These are phyloP conservation scores for Myrmecobius fasciatus DNA, from an alignment of 2,113 vertebrate genomes.

Conservation along the genomic window DNA sequence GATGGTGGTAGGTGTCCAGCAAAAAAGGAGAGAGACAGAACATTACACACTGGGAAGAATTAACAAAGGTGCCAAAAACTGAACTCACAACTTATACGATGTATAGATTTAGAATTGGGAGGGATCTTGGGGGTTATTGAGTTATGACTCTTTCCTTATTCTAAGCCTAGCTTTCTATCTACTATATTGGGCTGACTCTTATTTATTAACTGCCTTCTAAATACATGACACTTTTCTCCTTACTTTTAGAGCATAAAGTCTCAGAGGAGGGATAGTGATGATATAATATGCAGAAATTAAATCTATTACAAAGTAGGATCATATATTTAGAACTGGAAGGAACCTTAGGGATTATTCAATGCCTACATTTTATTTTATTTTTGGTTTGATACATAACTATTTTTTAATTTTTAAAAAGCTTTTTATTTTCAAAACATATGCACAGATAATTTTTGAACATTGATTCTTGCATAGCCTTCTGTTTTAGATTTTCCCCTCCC, in stretches of 20 bases:
- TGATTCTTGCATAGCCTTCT: too few relatives aligned
- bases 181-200: neutral
- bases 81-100: neutral
- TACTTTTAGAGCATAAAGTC: neutral
- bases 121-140: neutral
- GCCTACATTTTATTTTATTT: neutral
- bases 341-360: neutral
- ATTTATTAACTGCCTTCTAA: neutral
- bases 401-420: too few relatives aligned
- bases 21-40: neutral
- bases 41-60: neutral
- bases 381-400: too few relatives aligned
- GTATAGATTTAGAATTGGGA: neutral
- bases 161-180: neutral
- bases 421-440: too few relatives aligned
- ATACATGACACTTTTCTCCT: neutral
- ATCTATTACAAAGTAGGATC: neutral
- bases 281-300: neutral
- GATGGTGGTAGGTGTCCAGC: neutral
- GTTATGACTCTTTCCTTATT: neutral
- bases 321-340: neutral
- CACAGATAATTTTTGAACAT: too few relatives aligned
- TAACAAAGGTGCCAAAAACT: neutral
- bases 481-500: too few relatives aligned
- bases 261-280: neutral